Conservation (phyloP, 1,140 invertebrate genomes). For the Lineus longissimus region DNA sequence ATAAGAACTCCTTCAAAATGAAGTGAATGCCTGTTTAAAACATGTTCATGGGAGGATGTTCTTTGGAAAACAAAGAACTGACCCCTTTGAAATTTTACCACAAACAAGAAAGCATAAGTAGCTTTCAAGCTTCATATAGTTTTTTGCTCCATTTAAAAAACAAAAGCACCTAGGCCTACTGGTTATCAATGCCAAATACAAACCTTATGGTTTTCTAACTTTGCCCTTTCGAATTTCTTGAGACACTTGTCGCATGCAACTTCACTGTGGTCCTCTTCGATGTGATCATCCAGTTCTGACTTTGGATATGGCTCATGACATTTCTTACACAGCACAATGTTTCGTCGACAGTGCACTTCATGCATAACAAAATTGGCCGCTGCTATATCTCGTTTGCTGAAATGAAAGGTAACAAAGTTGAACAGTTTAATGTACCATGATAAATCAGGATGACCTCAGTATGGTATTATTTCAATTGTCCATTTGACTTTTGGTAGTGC, state of each 20-base stretch:
- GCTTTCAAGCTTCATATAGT: too few relatives aligned
- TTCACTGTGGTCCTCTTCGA: constrained; percentile 47
- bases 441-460: too few relatives aligned
- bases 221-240: constrained; percentile 46
- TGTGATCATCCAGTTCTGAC: constrained; percentile 49
- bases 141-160: too few relatives aligned
- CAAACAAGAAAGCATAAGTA: too few relatives aligned
- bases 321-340: constrained; percentile 52
- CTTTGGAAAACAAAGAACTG: too few relatives aligned
- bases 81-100: too few relatives aligned
- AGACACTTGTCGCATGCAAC: constrained; percentile 52
- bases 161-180: too few relatives aligned
- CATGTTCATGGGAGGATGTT: too few relatives aligned
- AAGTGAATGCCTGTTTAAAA: too few relatives aligned
- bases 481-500: too few relatives aligned
- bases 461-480: too few relatives aligned
- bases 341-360: constrained; percentile 55
- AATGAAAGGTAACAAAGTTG: constrained; percentile 7
- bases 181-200: neutral
- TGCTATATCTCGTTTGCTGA: constrained; percentile 53
- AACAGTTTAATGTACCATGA: neutral
- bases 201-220: constrained; percentile 54
- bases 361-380: constrained; percentile 54
- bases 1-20: too few relatives aligned
- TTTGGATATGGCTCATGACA: constrained; percentile 54